Conservation (phyloP, 2,797 vertebrate species). For the Mareca strepera region DNA sequence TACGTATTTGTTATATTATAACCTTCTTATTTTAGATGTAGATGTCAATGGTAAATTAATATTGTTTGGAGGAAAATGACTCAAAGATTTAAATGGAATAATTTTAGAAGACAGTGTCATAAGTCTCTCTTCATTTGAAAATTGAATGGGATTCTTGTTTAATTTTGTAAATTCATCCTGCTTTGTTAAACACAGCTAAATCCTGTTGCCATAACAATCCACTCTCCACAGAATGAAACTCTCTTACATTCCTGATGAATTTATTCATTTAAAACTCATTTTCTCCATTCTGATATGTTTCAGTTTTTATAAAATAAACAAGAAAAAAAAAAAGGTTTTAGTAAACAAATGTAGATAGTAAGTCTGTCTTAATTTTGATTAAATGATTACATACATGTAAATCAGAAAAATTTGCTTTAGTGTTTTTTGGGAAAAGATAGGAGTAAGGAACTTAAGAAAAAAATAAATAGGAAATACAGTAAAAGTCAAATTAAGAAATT, state of each 20-base stretch:
- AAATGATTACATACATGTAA: neutral
- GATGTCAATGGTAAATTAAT: neutral
- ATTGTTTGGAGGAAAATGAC: neutral
- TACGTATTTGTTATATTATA: neutral
- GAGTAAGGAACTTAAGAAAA: neutral
- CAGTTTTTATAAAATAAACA: neutral
- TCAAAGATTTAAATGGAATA: neutral
- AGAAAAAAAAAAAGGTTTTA: neutral
- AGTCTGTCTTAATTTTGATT: neutral
- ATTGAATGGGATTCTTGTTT: neutral
- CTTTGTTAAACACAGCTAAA: constrained; percentile 27
- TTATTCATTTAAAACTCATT: constrained; percentile 38
- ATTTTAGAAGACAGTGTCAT: neutral
- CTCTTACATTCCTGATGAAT: neutral
- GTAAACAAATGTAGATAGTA: neutral
- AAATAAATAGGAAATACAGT: neutral
- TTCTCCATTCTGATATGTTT: neutral
- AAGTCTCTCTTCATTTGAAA: neutral
- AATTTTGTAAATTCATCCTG: constrained; percentile 7
- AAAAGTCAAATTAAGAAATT: neutral
- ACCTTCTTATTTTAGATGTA: neutral
- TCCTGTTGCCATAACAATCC: constrained; percentile 17
- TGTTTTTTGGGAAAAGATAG: neutral
- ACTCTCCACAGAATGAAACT: neutral
- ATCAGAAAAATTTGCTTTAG: neutral